Conservation (phyloP, 2,113 vertebrate species). For the Gavia stellata region DNA sequence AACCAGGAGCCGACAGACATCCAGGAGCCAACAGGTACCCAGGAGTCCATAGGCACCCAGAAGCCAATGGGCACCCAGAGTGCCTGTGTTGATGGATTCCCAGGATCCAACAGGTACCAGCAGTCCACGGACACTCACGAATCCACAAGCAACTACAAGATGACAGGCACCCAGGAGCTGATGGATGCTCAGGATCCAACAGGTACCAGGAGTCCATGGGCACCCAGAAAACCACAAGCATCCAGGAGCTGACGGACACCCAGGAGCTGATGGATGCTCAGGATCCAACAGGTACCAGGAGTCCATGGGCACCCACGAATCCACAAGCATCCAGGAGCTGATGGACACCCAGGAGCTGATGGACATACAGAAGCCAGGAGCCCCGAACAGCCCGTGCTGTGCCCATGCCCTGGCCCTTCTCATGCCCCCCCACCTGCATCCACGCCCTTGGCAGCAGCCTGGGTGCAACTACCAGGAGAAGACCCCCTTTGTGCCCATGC, state of each 20-base stretch:
- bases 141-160: not conserved
- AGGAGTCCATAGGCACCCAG: not conserved
- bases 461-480: not conserved
- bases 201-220: not conserved
- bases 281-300: not conserved
- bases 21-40: too few relatives aligned
- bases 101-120: not conserved
- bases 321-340: not conserved
- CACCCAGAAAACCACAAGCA: not conserved
- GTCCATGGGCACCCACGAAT: not conserved
- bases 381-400: accelerated
- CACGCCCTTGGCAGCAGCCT: not conserved
- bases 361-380: not conserved
- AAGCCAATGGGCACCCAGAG: too few relatives aligned
- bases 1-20: not conserved
- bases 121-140: not conserved
- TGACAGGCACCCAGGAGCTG: not conserved
- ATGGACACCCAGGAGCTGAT: not conserved
- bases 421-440: not conserved
- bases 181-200: not conserved
- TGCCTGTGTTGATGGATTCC: not conserved
- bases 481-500: not conserved
- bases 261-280: not conserved
- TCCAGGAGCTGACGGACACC: not conserved
- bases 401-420: not conserved